A percentile compares a stretch with the other conserved stretches of the same genome.
phyloP scores from a whole-genome alignment of 1,140 invertebrate species.

The Zaprionus taronus region DNA sequence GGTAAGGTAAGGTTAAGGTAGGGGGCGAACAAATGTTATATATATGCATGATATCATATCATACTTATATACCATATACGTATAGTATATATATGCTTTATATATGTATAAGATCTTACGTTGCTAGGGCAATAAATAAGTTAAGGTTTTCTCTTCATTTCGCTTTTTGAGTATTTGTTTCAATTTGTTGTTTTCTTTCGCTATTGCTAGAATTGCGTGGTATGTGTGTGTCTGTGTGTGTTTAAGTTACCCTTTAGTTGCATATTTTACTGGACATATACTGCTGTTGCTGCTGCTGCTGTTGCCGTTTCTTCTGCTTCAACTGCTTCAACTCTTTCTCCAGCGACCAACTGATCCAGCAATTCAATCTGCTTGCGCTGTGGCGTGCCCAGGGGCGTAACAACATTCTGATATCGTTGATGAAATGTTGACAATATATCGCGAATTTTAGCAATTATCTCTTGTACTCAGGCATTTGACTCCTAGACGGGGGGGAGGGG shows the following conservation, averaged over 20 bases:
- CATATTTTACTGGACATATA: conserved; percentile 21
- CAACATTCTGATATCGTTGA: conserved; percentile 86
- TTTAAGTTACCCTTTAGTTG: conserved; percentile 46
- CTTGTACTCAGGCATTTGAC: conserved; percentile 91
- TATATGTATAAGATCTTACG: conserved; percentile 12
- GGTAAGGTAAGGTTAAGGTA: not conserved
- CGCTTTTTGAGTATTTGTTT: conserved; percentile 23
- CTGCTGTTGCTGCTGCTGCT: not conserved
- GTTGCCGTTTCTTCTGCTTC: not conserved
- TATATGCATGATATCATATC: conserved; percentile 8
- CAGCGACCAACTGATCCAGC: conserved; percentile 65
- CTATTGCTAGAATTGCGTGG: conserved; percentile 76
- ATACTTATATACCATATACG: not conserved
- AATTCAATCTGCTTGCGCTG: conserved; percentile 70
- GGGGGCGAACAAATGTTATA: conserved; percentile 8
- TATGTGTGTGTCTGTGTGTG: conserved; percentile 27
- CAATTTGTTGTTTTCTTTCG: conserved; percentile 29
- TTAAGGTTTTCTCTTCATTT: conserved; percentile 24
- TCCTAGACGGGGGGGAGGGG: conserved; percentile 85
- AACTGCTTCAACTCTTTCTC: not conserved
- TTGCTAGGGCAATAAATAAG: conserved; percentile 7
- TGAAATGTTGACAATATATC: conserved; percentile 90
- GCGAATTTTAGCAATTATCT: conserved; percentile 91
- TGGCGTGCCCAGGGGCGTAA: conserved; percentile 65
- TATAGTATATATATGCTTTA: conserved; percentile 3